A percentile compares a stretch with the other conserved stretches of the same genome.
Conservation (phyloP, 2,113 vertebrate species). For the Willisornis vidua region DNA sequence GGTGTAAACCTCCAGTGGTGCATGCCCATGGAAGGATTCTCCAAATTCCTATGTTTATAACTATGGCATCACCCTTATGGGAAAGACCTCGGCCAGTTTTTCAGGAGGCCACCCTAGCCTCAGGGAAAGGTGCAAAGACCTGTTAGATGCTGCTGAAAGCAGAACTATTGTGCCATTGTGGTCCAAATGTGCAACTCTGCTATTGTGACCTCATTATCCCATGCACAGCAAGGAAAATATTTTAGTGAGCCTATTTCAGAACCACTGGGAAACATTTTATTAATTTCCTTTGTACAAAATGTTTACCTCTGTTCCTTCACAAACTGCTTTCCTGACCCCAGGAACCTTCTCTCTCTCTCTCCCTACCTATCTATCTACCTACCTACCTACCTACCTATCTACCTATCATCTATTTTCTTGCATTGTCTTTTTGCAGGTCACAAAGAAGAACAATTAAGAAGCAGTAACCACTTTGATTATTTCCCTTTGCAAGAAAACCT, state of each 20-base stretch:
- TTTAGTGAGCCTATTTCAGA: background rate
- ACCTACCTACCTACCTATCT: too few relatives aligned
- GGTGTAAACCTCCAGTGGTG: background rate
- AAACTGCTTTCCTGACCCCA: slow-evolving; percentile 21
- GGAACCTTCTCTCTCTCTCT: background rate
- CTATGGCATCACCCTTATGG: background rate
- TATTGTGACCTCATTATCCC: background rate
- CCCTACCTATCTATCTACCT: too few relatives aligned
- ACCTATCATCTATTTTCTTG: background rate
- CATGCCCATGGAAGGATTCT: background rate
- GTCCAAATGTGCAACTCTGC: background rate
- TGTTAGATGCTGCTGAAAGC: background rate
- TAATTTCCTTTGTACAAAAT: slow-evolving; percentile 37
- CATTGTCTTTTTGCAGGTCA: background rate
- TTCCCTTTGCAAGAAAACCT: background rate
- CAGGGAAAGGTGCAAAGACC: background rate
- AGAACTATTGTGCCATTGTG: background rate
- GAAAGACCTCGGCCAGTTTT: background rate
- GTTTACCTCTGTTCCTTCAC: slow-evolving; percentile 36
- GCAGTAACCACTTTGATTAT: background rate
- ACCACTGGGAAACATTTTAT: slow-evolving; percentile 14
- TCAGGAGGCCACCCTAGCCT: background rate
- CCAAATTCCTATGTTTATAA: background rate
- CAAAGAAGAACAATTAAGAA: background rate
- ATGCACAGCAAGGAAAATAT: background rate